Evolutionary conservation across 2,888 invertebrate species (phyloP).

Genomic region (Protonemura montana): DNA sequence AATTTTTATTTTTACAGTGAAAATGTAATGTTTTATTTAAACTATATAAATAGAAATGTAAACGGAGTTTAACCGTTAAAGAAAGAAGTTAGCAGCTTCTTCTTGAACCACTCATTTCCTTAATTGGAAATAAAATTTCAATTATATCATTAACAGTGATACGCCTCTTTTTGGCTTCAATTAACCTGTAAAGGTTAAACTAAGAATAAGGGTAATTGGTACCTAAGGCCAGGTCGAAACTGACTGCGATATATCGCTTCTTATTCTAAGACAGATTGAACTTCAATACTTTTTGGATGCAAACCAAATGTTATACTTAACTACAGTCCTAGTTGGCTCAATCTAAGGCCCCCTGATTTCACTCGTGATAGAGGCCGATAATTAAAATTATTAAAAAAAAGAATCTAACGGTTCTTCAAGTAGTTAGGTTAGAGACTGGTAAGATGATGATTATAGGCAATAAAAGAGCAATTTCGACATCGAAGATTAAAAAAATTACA

Average conservation of each 20-base stretch:
- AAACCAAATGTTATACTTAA: conserved; percentile 62
- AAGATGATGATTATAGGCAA: conserved; percentile 65
- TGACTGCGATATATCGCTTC: conserved; percentile 62
- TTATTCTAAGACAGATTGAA: conserved; percentile 58
- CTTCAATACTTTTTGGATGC: conserved; percentile 61
- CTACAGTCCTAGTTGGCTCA: conserved; percentile 61
- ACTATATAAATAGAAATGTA: conserved; percentile 69
- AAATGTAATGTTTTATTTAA: conserved; percentile 72
- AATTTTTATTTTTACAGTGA: conserved; percentile 68
- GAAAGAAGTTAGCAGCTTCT: conserved; percentile 70
- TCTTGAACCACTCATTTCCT: conserved; percentile 64
- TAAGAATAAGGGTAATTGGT: conserved; percentile 57
- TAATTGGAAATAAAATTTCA: conserved; percentile 66
- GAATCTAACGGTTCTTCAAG: conserved; percentile 54
- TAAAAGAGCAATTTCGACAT: conserved; percentile 73
- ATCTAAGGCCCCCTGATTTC: conserved; percentile 69
- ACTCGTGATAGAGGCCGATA: conserved; percentile 64
- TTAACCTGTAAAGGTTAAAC: conserved; percentile 57
- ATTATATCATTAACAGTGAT: conserved; percentile 72
- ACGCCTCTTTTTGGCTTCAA: conserved; percentile 70
- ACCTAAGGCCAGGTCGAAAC: conserved; percentile 64
- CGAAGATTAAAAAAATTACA: conserved; percentile 76
- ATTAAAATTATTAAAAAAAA: conserved; percentile 65
- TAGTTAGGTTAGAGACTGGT: conserved; percentile 54
- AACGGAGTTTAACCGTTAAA: conserved; percentile 61